Evolutionary conservation across 2,888 invertebrate species (phyloP), one percentile per base, ranked within the genome.

Genomic region (Timandra comae): DNA sequence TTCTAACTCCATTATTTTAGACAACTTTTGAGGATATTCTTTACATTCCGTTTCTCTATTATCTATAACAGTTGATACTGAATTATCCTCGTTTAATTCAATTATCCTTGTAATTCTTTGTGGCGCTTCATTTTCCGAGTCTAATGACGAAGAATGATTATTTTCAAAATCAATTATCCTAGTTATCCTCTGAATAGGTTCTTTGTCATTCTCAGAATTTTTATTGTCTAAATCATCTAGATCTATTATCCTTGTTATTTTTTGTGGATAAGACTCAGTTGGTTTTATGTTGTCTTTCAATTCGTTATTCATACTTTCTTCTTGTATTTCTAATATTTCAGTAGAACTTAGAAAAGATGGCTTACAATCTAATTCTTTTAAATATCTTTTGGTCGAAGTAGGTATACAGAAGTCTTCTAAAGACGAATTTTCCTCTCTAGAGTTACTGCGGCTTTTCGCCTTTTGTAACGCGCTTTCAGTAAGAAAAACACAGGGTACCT

Each of bases 401-500:
- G 70, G 56, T 44, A 65, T 61, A 59, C 67, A 66, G 54, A 63
- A 67, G 49, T 71, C 73, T 36, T 78, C 73, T 55, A 78, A 66
- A 37, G 71, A 69, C 66, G 74, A 62, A 63, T 70, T 76, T 63
- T 85, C 85, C 52, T 85, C 85, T 53, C 81, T 58, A 37, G 85
- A 84, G 57, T 81, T 78, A 50, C 66, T 75, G 39, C 84, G 78
- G 47, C 72, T 74, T 55, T 81, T 85, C 38, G 79, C 84, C 53
- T 80, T 82, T 52, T 82, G 79, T 41, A 82, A 57, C 37, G 77
- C 80, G 56, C 76, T 82, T 66, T 86, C 86, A 36, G 84, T 75
- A 29, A 86, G 72, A 55, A 87, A 86, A 49, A 86, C 86, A 65
- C 86, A 86, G 29, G 86, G 86, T 22, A 86, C 86, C 58, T 87